Evolutionary conservation across 2,113 vertebrate genomes (phyloP), one percentile per base, ranked within the genome.

Genomic region (Cyanistes caeruleus): DNA sequence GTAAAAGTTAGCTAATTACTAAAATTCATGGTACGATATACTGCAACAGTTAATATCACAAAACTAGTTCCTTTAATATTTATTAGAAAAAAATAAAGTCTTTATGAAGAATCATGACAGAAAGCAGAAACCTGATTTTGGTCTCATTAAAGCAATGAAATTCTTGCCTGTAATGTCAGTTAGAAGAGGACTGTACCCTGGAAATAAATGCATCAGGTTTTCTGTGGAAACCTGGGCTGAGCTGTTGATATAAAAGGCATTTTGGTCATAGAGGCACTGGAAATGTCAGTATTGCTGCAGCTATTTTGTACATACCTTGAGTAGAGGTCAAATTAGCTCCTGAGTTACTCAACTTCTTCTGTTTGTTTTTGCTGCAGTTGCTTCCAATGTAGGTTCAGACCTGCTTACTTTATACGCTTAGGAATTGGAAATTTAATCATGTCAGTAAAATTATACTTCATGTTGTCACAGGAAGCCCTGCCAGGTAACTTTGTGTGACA

Each of bases 111-210:
- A 51, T 23, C 24, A 10, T 33, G 15, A 37, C 8, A 25, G 13
- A 82, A 87, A 87, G 10, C 8, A 70, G 35, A 83, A 80, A 69
- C 5, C 5, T 59, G 17, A 77, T 43, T 51, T 80, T 53, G 20
- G 9, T 63, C 72, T 92, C 83, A 75, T 93, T 93, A 90, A 90
- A 97, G 11, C 69, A 93, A 88, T 84, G 9, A 73, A 85, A 63
- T 72, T 92, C 76, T 89, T 73, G 39, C 23, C 30, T 83, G 18
- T 33, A 65, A 59, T 39, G 33, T 43, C 43, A 77, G 3, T 59
- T 74, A 62, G 49, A 88, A 62, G 3, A 85, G n/a, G 80, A 74
- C 6, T 30, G 18, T 43, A 90, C 4, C 16, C 28, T 62, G 39
- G 51, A 68, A 76, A 83, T 35, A 83, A 95, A 69, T 67, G 39